Evolutionary conservation across 1,140 invertebrate species (phyloP).

Genomic region (Heliconius nattereri): DNA sequence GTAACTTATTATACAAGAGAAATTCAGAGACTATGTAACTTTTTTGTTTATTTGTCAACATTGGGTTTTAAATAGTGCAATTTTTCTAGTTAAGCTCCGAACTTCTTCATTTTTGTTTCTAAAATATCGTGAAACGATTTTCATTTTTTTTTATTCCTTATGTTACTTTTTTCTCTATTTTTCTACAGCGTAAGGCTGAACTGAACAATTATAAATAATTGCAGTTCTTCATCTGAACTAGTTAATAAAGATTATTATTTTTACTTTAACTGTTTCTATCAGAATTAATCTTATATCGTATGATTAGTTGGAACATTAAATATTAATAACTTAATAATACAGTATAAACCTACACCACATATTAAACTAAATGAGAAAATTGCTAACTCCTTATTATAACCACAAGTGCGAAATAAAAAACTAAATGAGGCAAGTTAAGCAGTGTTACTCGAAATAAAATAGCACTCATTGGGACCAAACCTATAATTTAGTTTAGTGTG

Average conservation of each 20-base stretch:
- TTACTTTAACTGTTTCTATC: background rate
- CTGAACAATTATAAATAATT: background rate
- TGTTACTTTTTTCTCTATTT: too few relatives aligned
- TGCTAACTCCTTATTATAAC: background rate
- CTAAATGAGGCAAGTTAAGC: background rate
- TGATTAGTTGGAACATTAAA: background rate
- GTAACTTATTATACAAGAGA: too few relatives aligned
- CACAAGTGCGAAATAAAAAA: slow-evolving; percentile 9
- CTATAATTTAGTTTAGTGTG: background rate
- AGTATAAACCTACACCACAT: background rate
- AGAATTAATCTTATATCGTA: background rate
- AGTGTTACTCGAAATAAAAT: background rate
- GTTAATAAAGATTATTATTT: background rate
- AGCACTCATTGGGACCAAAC: background rate
- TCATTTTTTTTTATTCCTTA: too few relatives aligned
- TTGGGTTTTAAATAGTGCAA: too few relatives aligned
- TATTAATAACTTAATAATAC: background rate
- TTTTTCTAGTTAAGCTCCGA: too few relatives aligned
- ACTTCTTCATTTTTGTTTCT: too few relatives aligned
- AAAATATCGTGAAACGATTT: too few relatives aligned
- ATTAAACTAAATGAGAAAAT: background rate
- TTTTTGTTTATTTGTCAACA: too few relatives aligned
- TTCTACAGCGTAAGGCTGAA: too few relatives aligned
- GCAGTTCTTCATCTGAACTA: background rate
- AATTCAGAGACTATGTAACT: too few relatives aligned